Evolutionary conservation across 2,888 invertebrate species (phyloP).

Genomic region (Leptopilina myrica): DNA sequence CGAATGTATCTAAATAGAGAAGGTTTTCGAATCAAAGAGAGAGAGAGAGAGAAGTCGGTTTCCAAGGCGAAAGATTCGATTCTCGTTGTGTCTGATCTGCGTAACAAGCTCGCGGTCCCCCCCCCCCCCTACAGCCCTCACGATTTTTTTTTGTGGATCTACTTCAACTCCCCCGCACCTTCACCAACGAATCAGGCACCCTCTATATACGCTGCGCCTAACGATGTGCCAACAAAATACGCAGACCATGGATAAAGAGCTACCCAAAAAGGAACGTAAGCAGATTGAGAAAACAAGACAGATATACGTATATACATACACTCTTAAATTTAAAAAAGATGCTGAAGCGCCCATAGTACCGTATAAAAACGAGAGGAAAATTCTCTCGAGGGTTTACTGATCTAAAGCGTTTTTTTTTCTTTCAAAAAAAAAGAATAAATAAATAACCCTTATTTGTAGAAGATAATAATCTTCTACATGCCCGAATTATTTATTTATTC

Average conservation of each 20-base stretch:
- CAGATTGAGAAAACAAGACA: slow-evolving; percentile 67
- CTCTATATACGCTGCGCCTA: slow-evolving; percentile 65
- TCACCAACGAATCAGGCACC: slow-evolving; percentile 63
- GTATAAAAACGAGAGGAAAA: slow-evolving; percentile 30
- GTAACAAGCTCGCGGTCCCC: slow-evolving; percentile 68
- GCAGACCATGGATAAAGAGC: slow-evolving; percentile 70
- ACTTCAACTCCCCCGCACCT: slow-evolving; percentile 51
- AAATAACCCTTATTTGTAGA: not conserved
- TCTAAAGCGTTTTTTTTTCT: slow-evolving; percentile 22
- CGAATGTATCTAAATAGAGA: slow-evolving; percentile 53
- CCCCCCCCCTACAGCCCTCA: slow-evolving; percentile 41
- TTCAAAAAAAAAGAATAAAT: not conserved
- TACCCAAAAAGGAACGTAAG: slow-evolving; percentile 67
- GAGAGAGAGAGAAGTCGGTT: slow-evolving; percentile 50
- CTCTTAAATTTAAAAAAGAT: slow-evolving; percentile 4
- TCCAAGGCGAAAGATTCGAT: slow-evolving; percentile 67
- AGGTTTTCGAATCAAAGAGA: slow-evolving; percentile 35
- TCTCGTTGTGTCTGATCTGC: slow-evolving; percentile 69
- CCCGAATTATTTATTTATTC: too few species aligned
- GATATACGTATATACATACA: slow-evolving; percentile 30
- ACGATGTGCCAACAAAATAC: slow-evolving; percentile 75
- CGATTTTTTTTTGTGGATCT: slow-evolving; percentile 29
- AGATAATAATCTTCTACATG: not conserved
- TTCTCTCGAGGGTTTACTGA: slow-evolving; percentile 28
- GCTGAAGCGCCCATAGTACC: slow-evolving; percentile 13